These are phyloP conservation scores for Poecilia picta DNA, from an alignment of 2,797 vertebrate species.

Conservation along the genomic window DNA sequence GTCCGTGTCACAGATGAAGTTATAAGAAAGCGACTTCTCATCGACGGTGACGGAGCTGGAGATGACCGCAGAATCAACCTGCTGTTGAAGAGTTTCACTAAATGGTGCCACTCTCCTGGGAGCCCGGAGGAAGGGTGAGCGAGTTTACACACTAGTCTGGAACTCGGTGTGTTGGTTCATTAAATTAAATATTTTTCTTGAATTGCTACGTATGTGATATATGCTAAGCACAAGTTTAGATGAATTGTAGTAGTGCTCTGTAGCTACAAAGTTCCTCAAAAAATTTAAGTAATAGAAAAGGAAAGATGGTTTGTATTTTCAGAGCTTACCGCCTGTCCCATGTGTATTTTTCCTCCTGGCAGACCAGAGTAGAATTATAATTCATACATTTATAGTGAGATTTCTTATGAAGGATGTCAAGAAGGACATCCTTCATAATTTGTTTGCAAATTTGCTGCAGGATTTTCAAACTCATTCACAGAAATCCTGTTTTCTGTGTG, in stretches of 20 bases:
- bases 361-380: not conserved
- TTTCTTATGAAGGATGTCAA: not conserved
- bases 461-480: not conserved
- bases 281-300: not conserved
- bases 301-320: not conserved
- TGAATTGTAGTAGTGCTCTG: not conserved
- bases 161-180: not conserved
- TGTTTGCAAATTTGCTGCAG: not conserved
- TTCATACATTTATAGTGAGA: not conserved
- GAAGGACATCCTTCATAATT: not conserved
- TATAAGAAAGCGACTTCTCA: constrained; percentile 95
- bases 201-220: no score
- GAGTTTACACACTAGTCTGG: not conserved
- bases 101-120: constrained; percentile 91
- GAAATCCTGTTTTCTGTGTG: not conserved
- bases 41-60: constrained; percentile 97
- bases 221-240: not conserved
- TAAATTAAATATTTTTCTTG: not conserved
- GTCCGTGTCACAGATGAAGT: constrained; percentile 84
- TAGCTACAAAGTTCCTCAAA: not conserved
- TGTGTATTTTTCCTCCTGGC: not conserved
- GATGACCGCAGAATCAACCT: constrained; percentile 96
- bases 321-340: not conserved
- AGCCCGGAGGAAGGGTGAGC: constrained; percentile 93
- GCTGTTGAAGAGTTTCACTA: constrained; percentile 94